phyloP scores from a whole-genome alignment of 2,797 vertebrate species.

The Myiotriccus ornatus region DNA sequence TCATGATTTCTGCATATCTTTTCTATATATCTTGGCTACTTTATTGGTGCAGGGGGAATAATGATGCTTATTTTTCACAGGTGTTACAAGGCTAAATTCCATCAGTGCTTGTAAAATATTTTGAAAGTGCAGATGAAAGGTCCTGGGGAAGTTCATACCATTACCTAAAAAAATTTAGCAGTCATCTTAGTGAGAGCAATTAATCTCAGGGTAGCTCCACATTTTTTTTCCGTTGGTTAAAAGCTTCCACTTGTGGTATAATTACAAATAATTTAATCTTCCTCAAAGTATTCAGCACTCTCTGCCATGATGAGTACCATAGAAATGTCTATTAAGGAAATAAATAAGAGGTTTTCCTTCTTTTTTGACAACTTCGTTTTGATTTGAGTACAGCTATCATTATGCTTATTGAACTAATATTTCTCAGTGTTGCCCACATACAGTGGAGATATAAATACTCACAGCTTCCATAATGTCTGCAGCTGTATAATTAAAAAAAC shows the following conservation, averaged over 20 bases:
- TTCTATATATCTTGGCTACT: neutral
- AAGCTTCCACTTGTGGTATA: constrained; percentile 57
- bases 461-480: constrained; percentile 54
- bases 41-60: neutral
- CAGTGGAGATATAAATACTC: constrained; percentile 62
- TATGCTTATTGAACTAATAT: constrained; percentile 67
- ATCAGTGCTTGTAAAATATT: neutral
- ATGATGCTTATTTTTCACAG: neutral
- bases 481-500: constrained; percentile 59
- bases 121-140: constrained; percentile 10
- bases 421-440: constrained; percentile 53
- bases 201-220: constrained; percentile 19
- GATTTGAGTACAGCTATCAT: constrained; percentile 58
- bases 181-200: neutral
- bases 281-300: constrained; percentile 48
- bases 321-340: constrained; percentile 68
- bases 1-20: neutral
- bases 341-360: constrained; percentile 59
- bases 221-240: constrained; percentile 26
- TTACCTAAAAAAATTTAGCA: constrained; percentile 3
- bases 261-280: constrained; percentile 69
- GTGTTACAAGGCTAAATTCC: neutral
- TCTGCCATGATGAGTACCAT: constrained; percentile 53
- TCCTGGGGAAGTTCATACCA: neutral
- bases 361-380: constrained; percentile 42